A percentile compares a stretch with the other conserved stretches of the same genome.
Evolutionary conservation across 1,140 invertebrate genomes (phyloP).

Genomic region (Drosophila ogumai): DNA sequence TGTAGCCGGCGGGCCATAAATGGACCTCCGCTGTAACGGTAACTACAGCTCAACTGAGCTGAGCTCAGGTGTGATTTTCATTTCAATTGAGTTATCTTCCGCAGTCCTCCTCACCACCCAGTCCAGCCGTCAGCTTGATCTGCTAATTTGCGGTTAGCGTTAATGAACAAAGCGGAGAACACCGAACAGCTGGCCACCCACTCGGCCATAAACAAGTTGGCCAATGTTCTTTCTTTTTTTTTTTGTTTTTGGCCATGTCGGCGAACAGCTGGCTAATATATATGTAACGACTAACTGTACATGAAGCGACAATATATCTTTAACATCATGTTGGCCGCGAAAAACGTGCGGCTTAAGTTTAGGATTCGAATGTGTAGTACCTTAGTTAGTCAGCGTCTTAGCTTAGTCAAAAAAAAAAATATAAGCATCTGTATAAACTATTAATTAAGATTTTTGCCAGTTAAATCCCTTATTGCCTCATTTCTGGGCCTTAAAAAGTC

Average conservation of each 20-base stretch:
- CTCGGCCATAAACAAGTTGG: slow-evolving; percentile 69
- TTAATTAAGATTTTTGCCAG: not conserved
- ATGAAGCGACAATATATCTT: slow-evolving; percentile 81
- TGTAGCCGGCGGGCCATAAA: slow-evolving; percentile 62
- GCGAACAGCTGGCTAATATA: slow-evolving; percentile 67
- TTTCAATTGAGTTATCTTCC: slow-evolving; percentile 80
- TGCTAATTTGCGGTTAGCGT: slow-evolving; percentile 69
- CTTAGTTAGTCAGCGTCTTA: not conserved
- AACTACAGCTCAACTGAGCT: slow-evolving; percentile 31
- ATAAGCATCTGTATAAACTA: not conserved
- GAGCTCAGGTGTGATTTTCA: slow-evolving; percentile 66
- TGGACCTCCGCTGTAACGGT: slow-evolving; percentile 55
- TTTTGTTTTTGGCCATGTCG: slow-evolving; percentile 56
- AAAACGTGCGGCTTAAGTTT: not conserved
- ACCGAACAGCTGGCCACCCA: slow-evolving; percentile 64
- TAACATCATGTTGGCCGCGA: slow-evolving; percentile 45
- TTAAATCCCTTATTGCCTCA: not conserved
- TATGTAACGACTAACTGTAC: slow-evolving; percentile 80
- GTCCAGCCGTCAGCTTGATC: slow-evolving; percentile 4
- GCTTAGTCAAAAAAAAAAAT: not conserved
- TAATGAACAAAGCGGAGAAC: slow-evolving; percentile 60
- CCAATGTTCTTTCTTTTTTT: not conserved
- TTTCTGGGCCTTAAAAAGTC: no score
- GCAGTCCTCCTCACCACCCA: not conserved
- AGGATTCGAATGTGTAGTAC: slow-evolving; percentile 14